Conservation (phyloP, 2,113 vertebrate genomes). For the Puntigrus tetrazona region DNA sequence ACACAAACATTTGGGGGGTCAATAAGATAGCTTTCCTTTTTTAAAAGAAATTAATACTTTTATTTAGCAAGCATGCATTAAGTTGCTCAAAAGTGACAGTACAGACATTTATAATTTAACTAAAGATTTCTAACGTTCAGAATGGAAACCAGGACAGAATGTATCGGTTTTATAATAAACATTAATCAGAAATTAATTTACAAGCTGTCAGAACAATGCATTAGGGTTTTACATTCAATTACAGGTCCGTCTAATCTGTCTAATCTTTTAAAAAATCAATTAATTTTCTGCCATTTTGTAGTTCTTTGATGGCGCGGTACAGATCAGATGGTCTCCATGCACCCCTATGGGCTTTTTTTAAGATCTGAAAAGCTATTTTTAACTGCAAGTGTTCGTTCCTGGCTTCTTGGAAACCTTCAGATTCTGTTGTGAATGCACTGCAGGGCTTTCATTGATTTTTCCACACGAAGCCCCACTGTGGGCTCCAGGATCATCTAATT, state of each 20-base stretch:
- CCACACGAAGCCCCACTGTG: background rate
- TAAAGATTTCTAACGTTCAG: background rate
- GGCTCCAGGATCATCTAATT: constrained; percentile 14
- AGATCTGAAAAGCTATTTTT: background rate
- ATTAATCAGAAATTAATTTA: background rate
- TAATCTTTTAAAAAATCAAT: constrained; percentile 9
- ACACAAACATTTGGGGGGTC: background rate
- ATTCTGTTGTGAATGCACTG: background rate
- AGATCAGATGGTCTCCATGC: background rate
- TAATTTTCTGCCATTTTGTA: background rate
- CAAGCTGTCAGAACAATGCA: background rate
- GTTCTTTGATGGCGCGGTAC: background rate
- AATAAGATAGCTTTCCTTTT: background rate
- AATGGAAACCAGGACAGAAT: background rate
- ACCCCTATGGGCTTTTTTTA: background rate
- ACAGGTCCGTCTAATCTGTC: background rate
- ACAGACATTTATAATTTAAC: background rate
- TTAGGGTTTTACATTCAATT: background rate
- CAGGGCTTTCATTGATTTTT: constrained; percentile 10
- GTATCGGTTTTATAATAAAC: constrained; percentile 2
- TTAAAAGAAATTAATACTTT: background rate
- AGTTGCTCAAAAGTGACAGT: background rate
- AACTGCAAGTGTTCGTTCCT: background rate
- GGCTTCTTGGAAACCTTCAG: constrained; percentile 6
- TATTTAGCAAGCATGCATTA: background rate